A percentile compares a stretch with the other conserved stretches of the same genome.
phyloP scores from a whole-genome alignment of 2,888 invertebrate genomes.

The Bursaphelenchus okinawaensis region DNA sequence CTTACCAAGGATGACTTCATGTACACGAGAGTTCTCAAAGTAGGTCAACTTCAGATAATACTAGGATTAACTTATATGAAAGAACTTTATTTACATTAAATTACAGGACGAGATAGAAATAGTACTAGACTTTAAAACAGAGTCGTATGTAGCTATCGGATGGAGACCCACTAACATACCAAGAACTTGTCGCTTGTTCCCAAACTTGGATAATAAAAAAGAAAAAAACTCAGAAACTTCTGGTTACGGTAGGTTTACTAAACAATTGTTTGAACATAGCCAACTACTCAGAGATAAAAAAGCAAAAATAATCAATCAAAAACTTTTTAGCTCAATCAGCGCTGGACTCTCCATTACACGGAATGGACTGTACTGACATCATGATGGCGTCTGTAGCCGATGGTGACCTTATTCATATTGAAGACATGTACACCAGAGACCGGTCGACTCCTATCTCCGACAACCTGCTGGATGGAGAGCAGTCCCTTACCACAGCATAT shows the following conservation, averaged over 20 bases:
- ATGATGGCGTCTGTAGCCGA: constrained; percentile 43
- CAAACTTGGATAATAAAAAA: constrained; percentile 37
- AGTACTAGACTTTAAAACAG: constrained; percentile 45
- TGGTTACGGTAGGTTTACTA: background rate
- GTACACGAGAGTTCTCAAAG: constrained; percentile 38
- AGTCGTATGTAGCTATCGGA: constrained; percentile 45
- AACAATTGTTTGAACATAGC: background rate
- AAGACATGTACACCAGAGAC: constrained; percentile 53
- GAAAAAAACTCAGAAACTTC: constrained; percentile 4
- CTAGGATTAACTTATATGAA: background rate
- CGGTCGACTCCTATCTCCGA: constrained; percentile 50
- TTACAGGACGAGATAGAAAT: constrained; percentile 50
- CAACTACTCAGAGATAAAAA: no score
- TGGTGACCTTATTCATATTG: constrained; percentile 35
- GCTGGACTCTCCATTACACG: constrained; percentile 43
- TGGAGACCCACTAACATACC: constrained; percentile 51
- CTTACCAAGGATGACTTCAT: constrained; percentile 37
- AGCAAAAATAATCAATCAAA: constrained; percentile 13
- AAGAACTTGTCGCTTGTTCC: constrained; percentile 51
- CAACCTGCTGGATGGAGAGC: constrained; percentile 48
- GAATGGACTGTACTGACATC: constrained; percentile 55
- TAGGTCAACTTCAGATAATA: constrained; percentile 2
- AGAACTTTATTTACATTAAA: constrained; percentile 5
- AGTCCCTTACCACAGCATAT: constrained; percentile 48
- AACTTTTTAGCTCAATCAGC: constrained; percentile 40